Evolutionary conservation across 2,888 invertebrate species (phyloP), one percentile per base, ranked within the genome.

Genomic region (Pseudococcus longispinus): DNA sequence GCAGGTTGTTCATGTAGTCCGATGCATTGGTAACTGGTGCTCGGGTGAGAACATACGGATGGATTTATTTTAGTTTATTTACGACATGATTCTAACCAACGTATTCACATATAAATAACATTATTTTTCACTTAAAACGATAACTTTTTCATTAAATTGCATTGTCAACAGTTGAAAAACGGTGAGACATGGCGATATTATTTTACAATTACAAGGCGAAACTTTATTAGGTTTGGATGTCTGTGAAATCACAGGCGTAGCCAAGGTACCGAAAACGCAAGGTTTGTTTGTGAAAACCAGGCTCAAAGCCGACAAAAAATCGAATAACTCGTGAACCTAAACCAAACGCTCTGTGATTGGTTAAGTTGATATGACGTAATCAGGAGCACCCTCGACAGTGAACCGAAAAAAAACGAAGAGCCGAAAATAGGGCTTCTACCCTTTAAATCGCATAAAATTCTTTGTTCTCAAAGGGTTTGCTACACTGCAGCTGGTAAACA

Each of bases 61-160:
- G n/a, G 15, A 70, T 70, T 70, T 70, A 70, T 70, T 70, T 11
- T 20, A 70, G 15, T 70, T 29, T 70, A 70, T 70, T 70, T 70
- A 70, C 70, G 29, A 29, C 70, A 70, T 70, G 70, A 70, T 70
- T 65, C 26, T 70, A 70, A 18, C 13, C 70, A 70, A 70, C 70
- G 29, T 70, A 18, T 70, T 29, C 70, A 70, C 70, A 29, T 18
- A 70, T 29, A 29, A 70, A 29, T 70, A 65, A 65, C 65, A 32
- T 65, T 29, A 70, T 70, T 60, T 70, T 70, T 70, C 70, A 70
- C 70, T 70, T 32, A 18, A 70, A 70, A 70, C 70, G 4, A 70
- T 6, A 70, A 70, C 70, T 70, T 32, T 70, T 18, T 29, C 1
- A 70, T 70, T 70, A 26, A 60, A 15, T 70, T 70, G 29, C 70